Evolutionary conservation across 1,140 invertebrate genomes (phyloP).

Genomic region (Drosophila sp.): DNA sequence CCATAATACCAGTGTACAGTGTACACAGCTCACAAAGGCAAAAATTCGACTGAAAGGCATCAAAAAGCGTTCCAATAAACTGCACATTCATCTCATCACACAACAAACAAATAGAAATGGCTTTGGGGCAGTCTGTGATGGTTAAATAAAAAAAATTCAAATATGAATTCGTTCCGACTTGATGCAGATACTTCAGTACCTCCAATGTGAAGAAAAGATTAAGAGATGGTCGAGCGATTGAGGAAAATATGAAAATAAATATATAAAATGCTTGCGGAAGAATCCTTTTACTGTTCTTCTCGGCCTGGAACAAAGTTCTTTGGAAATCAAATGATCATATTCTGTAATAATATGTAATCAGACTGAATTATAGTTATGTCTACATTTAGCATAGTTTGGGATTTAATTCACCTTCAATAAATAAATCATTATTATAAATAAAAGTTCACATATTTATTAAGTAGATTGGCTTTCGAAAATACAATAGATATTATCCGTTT

Average conservation of each 20-base stretch:
- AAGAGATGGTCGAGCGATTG: conserved; percentile 1
- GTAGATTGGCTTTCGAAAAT: too few relatives aligned
- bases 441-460: too few relatives aligned
- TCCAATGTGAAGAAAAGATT: conserved; percentile 17
- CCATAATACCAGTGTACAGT: conserved; percentile 7
- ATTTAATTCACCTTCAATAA: too few relatives aligned
- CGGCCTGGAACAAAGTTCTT: not conserved
- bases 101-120: conserved; percentile 18
- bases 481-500: too few relatives aligned
- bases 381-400: too few relatives aligned
- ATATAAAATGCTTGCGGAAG: too few relatives aligned
- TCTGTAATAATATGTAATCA: not conserved
- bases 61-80: conserved; percentile 69
- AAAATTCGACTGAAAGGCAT: conserved; percentile 46
- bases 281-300: not conserved
- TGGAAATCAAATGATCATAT: not conserved
- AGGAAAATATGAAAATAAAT: not conserved
- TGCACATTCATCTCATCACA: conserved; percentile 47
- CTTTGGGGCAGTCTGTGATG: conserved; percentile 32
- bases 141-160: conserved; percentile 60
- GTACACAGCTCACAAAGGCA: conserved; percentile 51
- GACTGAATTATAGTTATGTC: too few relatives aligned
- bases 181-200: conserved; percentile 39
- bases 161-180: conserved; percentile 59
- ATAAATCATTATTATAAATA: too few relatives aligned